Base-by-base conservation (phyloP, 2,797 vertebrate genomes). In the Platyrinchus mystaceus region DNA sequence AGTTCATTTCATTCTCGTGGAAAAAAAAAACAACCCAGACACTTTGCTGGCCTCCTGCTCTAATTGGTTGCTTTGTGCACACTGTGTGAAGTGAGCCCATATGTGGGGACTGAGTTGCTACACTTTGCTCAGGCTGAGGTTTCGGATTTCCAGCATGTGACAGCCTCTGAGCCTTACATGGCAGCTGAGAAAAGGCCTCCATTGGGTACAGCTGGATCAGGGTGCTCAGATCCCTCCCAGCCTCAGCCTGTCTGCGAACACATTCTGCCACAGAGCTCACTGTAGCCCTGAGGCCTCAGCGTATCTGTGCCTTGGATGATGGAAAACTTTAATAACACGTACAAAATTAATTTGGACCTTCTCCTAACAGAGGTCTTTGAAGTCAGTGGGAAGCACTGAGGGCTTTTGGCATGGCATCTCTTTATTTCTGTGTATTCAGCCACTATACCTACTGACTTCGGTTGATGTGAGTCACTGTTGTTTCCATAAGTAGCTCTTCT, bases 261-360 rank as follows among this genome's bases (percentile, higher is more conserved):
- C 19, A 9, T 41, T 26, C 43, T 66, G 69, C 62, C 2, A 3
- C 2, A 21, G 58, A 81, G 58, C 78, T 94, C 60, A 1, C 26
- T 80, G 56, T 39, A 78, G 84, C 73, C 80, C 62, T 0, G 4
- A 41, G 78, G 81, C 89, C 69, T 80, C 68, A 12, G 67, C 39
- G 12, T 58, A 68, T 79, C 79, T 91, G 75, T 93, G 89, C 60
- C 43, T 78, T 64, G 64, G 66, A 89, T 95, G 94, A 96, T 94
- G 87, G 91, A 95, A 89, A 96, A 89, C 94, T 96, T 93, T 93
- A 94, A 97, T 95, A 96, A 94, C 43, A 34, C 0, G 3, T 59
- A 80, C 11, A 3, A 68, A 94, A 90, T 95, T 93, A 94, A 95
- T 92, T 90, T 96, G 94, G 86, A 90, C 64, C 46, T 83, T 94